Percentiles rank a stretch among this genome's conserved stretches.
Conservation (phyloP, 2,888 invertebrate genomes). For the Tachina lurida region DNA sequence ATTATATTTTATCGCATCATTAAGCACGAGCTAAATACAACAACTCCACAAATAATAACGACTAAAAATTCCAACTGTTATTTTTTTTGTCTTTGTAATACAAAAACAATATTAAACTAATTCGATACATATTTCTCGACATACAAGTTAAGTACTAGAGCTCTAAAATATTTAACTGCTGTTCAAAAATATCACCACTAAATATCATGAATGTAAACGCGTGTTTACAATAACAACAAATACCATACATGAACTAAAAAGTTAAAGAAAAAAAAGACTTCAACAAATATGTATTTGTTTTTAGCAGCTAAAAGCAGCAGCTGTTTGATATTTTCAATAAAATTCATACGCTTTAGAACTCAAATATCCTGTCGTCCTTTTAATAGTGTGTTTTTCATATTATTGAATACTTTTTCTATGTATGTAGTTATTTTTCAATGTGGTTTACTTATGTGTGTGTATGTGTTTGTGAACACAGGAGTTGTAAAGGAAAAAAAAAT, state of each 20-base stretch:
- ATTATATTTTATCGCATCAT: conserved; percentile 44
- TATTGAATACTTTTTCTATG: conserved; percentile 17
- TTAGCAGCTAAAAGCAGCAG: conserved; percentile 62
- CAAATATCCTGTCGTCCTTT: conserved; percentile 62
- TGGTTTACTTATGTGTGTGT: not conserved
- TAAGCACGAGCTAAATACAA: conserved; percentile 65
- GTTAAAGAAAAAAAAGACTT: conserved; percentile 18
- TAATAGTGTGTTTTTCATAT: not conserved
- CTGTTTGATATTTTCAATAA: conserved; percentile 64
- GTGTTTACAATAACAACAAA: conserved; percentile 29
- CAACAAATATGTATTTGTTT: conserved; percentile 12
- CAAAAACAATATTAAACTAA: conserved; percentile 7
- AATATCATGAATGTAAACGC: conserved; percentile 22
- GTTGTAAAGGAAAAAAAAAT: conserved; percentile 1
- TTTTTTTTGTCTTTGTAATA: not conserved
- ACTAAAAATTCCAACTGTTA: conserved; percentile 44
- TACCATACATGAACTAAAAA: not conserved
- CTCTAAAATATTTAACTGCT: conserved; percentile 26
- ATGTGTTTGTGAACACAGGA: conserved; percentile 10
- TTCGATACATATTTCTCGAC: not conserved
- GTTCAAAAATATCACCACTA: conserved; percentile 34
- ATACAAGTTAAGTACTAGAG: not conserved
- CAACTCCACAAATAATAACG: conserved; percentile 6
- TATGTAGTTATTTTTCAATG: conserved; percentile 40
- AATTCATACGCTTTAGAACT: conserved; percentile 44